Conservation (phyloP, 2,113 vertebrate species). For the Hippocampus zosterae region DNA sequence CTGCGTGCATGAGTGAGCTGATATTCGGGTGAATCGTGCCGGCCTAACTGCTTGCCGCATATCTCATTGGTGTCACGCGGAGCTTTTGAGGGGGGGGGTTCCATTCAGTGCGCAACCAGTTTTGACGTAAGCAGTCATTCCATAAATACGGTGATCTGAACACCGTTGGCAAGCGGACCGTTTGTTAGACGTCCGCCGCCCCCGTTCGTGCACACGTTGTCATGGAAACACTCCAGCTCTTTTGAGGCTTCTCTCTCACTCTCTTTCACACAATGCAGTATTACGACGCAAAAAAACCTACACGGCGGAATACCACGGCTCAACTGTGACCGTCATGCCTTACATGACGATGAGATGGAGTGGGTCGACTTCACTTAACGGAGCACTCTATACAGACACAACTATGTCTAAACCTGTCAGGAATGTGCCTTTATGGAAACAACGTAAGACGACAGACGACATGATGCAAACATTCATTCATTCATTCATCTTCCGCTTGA, state of each 20-base stretch:
- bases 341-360: slow-evolving; percentile 53
- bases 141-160: slow-evolving; percentile 38
- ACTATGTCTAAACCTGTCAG: neutral
- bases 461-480: too few species aligned
- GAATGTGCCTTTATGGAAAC: neutral
- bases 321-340: slow-evolving; percentile 51
- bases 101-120: neutral
- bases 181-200: slow-evolving; percentile 65
- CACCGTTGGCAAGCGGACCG: slow-evolving; percentile 38
- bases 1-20: neutral
- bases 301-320: slow-evolving; percentile 43
- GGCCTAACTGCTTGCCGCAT: slow-evolving; percentile 14
- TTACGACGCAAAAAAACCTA: slow-evolving; percentile 53
- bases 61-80: slow-evolving; percentile 6
- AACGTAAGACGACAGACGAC: neutral
- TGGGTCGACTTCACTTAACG: slow-evolving; percentile 33
- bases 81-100: too few species aligned
- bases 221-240: slow-evolving; percentile 71
- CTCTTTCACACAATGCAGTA: slow-evolving; percentile 50
- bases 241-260: slow-evolving; percentile 45
- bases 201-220: slow-evolving; percentile 74
- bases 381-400: slow-evolving; percentile 1
- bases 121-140: slow-evolving; percentile 29
- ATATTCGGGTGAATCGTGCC: slow-evolving; percentile 21
- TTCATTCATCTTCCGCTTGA: too few species aligned